Evolutionary conservation across 2,797 vertebrate species (phyloP).

Genomic region (Mallotus villosus): DNA sequence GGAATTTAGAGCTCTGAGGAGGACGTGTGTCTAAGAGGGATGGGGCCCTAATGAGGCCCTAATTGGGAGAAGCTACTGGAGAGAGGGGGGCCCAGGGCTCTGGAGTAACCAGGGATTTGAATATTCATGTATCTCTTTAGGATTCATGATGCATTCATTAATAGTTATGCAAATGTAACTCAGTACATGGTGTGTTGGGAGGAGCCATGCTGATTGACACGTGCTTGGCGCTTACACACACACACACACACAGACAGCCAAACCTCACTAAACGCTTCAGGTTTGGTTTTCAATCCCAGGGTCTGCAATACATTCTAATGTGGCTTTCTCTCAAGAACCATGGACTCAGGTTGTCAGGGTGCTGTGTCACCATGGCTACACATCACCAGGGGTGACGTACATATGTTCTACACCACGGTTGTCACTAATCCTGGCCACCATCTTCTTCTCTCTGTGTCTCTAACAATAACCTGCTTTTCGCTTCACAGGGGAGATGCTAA

Average conservation of each 20-base stretch:
- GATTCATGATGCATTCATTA: conserved; percentile 34
- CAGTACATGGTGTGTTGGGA: background rate
- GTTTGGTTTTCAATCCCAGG: background rate
- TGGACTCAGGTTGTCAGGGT: conserved; percentile 9
- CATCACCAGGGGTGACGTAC: background rate
- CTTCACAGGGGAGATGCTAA: conserved; percentile 42
- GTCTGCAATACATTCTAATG: conserved; percentile 15
- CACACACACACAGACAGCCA: background rate
- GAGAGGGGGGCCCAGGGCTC: conserved; percentile 15
- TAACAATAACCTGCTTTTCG: conserved; percentile 37
- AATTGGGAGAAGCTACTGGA: conserved; percentile 3
- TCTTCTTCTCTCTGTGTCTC: conserved; percentile 23
- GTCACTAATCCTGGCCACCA: conserved; percentile 11
- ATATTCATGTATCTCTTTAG: conserved; percentile 30
- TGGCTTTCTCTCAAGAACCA: conserved; percentile 6
- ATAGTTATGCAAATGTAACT: conserved; percentile 46
- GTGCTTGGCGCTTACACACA: background rate
- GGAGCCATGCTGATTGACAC: background rate
- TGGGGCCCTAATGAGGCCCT: background rate
- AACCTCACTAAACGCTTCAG: conserved; percentile 1
- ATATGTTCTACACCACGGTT: conserved; percentile 21
- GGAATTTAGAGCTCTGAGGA: background rate
- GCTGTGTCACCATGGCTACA: background rate
- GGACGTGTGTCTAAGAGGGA: background rate
- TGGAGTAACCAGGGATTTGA: conserved; percentile 37